These are phyloP conservation scores for Myotis lucifugus DNA, from an alignment of 2,113 vertebrate genomes.

Conservation along the genomic window DNA sequence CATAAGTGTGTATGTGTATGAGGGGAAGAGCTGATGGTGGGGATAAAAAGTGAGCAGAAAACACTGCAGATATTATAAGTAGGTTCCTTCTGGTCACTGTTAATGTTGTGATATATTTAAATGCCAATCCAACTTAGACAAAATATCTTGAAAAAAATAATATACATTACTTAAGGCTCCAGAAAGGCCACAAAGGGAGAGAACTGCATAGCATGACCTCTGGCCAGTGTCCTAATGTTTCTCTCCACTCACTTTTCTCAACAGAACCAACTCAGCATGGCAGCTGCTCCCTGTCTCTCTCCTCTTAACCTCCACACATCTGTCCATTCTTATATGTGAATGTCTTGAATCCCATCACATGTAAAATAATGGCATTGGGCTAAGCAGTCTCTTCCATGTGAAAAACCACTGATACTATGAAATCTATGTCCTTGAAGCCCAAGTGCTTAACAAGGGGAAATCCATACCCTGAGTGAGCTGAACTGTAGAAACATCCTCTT, in stretches of 20 bases:
- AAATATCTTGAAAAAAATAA: background rate
- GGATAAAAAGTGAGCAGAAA: background rate
- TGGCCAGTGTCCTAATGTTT: background rate
- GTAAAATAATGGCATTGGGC: background rate
- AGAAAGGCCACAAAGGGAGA: background rate
- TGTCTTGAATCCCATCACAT: background rate
- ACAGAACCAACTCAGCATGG: background rate
- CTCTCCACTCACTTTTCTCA: background rate
- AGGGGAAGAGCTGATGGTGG: background rate
- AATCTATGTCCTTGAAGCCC: background rate
- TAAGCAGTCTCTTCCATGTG: background rate
- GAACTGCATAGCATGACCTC: background rate
- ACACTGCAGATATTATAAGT: background rate
- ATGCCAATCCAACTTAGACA: background rate
- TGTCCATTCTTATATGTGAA: background rate
- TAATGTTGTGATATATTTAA: background rate
- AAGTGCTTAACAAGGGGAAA: background rate
- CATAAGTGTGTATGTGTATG: rapidly evolving
- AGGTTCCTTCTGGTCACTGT: background rate
- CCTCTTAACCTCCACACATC: background rate
- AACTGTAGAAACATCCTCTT: background rate
- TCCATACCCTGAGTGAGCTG: background rate
- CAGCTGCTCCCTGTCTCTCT: background rate
- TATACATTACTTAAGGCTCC: background rate
- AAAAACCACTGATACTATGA: background rate